phyloP scores from a whole-genome alignment of 2,797 vertebrate genomes.

The Iguana delicatissima region DNA sequence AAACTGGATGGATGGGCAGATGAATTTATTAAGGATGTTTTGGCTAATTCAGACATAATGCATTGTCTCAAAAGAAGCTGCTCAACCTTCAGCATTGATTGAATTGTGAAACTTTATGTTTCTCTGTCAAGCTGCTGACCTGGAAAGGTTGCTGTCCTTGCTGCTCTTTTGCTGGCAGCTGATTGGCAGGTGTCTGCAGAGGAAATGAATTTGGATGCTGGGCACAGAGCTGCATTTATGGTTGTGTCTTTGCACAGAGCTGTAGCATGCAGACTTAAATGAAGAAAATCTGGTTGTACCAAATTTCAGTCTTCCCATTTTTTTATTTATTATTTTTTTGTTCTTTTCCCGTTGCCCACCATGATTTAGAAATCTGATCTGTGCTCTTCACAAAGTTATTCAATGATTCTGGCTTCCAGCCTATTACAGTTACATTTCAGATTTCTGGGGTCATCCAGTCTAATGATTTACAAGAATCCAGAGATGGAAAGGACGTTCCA shows the following conservation, averaged over 20 bases:
- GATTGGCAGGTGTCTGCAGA: neutral
- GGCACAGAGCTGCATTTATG: neutral
- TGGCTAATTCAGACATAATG: neutral
- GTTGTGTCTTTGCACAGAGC: neutral
- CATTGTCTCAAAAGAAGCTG: neutral
- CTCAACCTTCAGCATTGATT: neutral
- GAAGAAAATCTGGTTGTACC: neutral
- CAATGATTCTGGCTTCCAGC: neutral
- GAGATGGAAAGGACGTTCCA: neutral
- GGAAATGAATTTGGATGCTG: neutral
- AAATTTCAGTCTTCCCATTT: neutral
- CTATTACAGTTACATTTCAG: neutral
- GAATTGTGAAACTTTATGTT: constrained; percentile 13
- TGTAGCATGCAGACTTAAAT: neutral
- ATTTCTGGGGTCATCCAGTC: neutral
- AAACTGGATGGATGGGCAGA: neutral
- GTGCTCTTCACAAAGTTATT: neutral
- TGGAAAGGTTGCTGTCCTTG: constrained; percentile 2
- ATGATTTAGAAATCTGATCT: neutral
- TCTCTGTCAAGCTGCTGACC: neutral
- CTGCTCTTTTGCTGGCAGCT: neutral
- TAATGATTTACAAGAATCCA: constrained; percentile 7
- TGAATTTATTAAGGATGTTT: neutral
- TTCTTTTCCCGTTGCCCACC: neutral
- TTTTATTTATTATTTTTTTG: too few species aligned